Evolutionary conservation across 2,113 vertebrate species (phyloP), one percentile per base, ranked within the genome.

Genomic region (Lycaon pictus): DNA sequence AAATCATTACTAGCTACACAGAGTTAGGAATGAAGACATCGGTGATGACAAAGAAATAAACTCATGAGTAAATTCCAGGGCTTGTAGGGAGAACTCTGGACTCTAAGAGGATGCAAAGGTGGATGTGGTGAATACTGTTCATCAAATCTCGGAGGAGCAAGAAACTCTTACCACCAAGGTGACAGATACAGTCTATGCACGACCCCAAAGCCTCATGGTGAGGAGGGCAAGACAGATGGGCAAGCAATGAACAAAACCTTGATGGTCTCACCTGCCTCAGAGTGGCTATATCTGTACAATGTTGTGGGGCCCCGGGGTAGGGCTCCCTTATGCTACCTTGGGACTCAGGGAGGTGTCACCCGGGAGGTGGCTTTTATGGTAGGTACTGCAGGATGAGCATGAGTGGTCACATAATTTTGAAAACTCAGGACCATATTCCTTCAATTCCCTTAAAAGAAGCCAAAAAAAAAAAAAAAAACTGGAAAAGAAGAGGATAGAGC

Each of bases 361-460:
- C 11, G 23, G 25, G 12, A 43, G 20, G 23, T 65, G 11, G 6
- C 35, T 58, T 55, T 77, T 51, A 55, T 27, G 3, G 15, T 62
- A 60, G 53, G 2, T 53, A 35, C 89, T 35, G 32, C 48, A 71
- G 62, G 11, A 6, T 16, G 60, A 71, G 56, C 23, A 48, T 23
- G 17, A 77, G 37, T 48, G 16, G 37, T n/a, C 83, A 94, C 29
- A 62, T 43, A n/a, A 56, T 23, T 88, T 67, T 35, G 81, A 77
- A 69, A 92, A n/a, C 27, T 76, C 22, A 48, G 60, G 43, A 88
- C 20, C 8, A 9, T 22, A 88, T 11, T 7, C 12, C 53, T 95
- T 95, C 58, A 53, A 11, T 71, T 88, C 29, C 82, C 51, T 92
- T 53, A 76, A 76, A n/a, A 16, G 53, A n/a, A 91, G 32, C 11